These are phyloP conservation scores for Brachionus rotundiformis DNA, from an alignment of 1,140 invertebrate species.

Conservation along the genomic window DNA sequence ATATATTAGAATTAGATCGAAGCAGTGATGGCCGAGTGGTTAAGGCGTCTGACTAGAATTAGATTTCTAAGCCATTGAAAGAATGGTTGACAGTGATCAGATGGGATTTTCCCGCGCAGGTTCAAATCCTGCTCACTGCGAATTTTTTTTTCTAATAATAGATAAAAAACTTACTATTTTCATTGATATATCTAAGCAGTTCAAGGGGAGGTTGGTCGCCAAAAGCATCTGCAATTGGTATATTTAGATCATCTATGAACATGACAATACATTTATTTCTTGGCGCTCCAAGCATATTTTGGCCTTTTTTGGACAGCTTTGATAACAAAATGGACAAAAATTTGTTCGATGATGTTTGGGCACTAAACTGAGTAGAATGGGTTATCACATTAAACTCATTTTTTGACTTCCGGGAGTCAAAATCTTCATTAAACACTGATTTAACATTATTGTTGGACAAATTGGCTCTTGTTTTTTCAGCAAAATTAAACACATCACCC, in stretches of 20 bases:
- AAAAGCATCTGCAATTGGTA: slow-evolving; percentile 80
- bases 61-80: neutral
- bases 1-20: neutral
- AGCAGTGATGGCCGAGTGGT: slow-evolving; percentile 6
- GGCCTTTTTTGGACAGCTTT: slow-evolving; percentile 77
- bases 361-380: slow-evolving; percentile 44
- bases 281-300: slow-evolving; percentile 74
- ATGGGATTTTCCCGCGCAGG: slow-evolving; percentile 12
- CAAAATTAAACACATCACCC: slow-evolving; percentile 47
- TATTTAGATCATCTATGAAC: slow-evolving; percentile 85
- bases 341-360: slow-evolving; percentile 72
- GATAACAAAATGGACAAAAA: slow-evolving; percentile 74
- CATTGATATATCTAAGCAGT: slow-evolving; percentile 70
- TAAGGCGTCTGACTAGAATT: slow-evolving; percentile 17
- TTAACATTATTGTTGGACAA: slow-evolving; percentile 35
- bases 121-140: slow-evolving; percentile 8
- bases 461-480: slow-evolving; percentile 13
- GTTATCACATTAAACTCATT: slow-evolving; percentile 21
- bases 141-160: neutral
- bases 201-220: slow-evolving; percentile 82
- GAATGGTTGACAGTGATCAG: neutral
- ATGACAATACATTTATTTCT: slow-evolving; percentile 76
- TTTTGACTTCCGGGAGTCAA: neutral
- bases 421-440: slow-evolving; percentile 27
- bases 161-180: slow-evolving; percentile 29